Evolutionary conservation across 2,888 invertebrate genomes (phyloP), one percentile per base, ranked within the genome.

Genomic region (Oligia latruncula): DNA sequence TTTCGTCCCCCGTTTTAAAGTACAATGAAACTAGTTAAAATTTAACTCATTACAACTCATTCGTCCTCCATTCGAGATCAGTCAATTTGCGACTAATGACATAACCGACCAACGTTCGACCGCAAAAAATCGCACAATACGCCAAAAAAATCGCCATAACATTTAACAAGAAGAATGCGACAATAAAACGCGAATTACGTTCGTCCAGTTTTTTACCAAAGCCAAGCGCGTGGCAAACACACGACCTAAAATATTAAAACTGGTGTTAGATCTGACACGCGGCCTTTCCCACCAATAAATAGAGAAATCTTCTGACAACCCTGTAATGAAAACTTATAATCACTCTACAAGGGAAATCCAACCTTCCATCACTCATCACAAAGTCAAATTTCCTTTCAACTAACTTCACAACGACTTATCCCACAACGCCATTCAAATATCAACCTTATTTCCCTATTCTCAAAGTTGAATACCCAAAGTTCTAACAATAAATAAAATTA

Each of bases 181-280:
- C 96, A 96, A 96, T 96, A 96, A 96, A 97, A 96, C 91, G 94
- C 94, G 96, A 95, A 96, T 96, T 96, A 96, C 94, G 92, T 88
- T 91, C 93, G 94, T 94, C 92, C 93, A 96, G 95, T 95, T 97
- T 97, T 97, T 97, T 96, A 96, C 96, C 96, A 96, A 96, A 96
- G 96, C 87, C 71, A 17, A 46, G 65, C 96, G 93, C 96, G 97
- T 96, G 97, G 75, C 92, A 0, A 88, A 4, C 97, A 95, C 96
- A 96, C 91, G 97, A 90, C 94, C 86, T 91, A 92, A 95, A 96
- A 96, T 96, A 96, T 96, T 97, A 96, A 96, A 96, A 96, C 96
- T 96, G 95, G 97, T 97, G 97, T 97, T 96, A 96, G 96, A 96
- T 91, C 93, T 96, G 96, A 97, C 97, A 97, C 97, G 96, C 95